Evolutionary conservation across 2,888 invertebrate genomes (phyloP).

Genomic region (Lasius fuliginosus): DNA sequence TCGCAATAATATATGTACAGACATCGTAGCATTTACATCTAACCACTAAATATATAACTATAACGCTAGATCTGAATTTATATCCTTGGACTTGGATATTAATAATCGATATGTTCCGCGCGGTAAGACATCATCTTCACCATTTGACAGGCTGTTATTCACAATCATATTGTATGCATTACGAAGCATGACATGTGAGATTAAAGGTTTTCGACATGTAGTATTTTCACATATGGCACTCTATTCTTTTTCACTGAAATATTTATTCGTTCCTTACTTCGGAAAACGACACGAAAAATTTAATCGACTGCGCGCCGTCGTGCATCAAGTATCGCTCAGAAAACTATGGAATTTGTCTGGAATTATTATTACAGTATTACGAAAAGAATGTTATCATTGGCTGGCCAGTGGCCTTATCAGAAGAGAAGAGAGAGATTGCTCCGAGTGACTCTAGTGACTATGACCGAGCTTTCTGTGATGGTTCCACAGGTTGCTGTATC

Average conservation of each 20-base stretch:
- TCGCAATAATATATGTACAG: background rate
- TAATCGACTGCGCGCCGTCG: background rate
- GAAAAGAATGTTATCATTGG: background rate
- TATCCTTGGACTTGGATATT: background rate
- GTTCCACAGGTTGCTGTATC: background rate
- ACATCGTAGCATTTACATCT: background rate
- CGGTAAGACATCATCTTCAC: background rate
- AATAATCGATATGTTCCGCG: background rate
- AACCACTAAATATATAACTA: background rate
- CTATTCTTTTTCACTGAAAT: background rate
- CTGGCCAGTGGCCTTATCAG: constrained; percentile 32
- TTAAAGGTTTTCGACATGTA: background rate
- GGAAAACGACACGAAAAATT: background rate
- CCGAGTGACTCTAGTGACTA: background rate
- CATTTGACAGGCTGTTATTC: background rate
- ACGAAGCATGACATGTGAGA: background rate
- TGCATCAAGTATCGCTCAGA: background rate
- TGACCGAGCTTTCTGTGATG: background rate
- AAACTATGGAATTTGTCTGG: background rate
- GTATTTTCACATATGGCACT: background rate
- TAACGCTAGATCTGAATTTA: background rate
- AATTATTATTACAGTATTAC: background rate
- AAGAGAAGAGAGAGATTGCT: background rate
- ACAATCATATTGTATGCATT: background rate
- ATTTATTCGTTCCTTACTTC: background rate